phyloP scores from a whole-genome alignment of 1,140 invertebrate genomes.

The Cyclargus thomasi region DNA sequence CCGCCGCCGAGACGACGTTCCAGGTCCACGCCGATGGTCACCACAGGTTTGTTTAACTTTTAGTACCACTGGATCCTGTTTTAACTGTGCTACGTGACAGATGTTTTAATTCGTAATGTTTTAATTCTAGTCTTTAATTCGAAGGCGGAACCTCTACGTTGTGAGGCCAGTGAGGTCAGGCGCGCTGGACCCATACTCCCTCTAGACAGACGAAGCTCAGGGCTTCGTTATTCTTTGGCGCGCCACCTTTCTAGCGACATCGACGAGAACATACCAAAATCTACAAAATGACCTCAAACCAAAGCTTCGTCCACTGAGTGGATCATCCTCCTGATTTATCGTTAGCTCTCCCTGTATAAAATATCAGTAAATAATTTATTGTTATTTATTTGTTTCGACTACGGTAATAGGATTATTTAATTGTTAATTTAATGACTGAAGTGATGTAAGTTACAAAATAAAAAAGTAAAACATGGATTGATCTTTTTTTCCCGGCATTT shows the following conservation, averaged over 20 bases:
- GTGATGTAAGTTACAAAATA: slow-evolving; percentile 54
- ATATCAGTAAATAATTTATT: slow-evolving; percentile 69
- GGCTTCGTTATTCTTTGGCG: slow-evolving; percentile 74
- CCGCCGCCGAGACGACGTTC: slow-evolving; percentile 77
- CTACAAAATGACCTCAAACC: slow-evolving; percentile 63
- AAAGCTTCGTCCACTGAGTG: slow-evolving; percentile 59
- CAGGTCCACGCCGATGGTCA: slow-evolving; percentile 80
- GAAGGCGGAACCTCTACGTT: slow-evolving; percentile 77
- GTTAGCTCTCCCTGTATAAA: slow-evolving; percentile 51
- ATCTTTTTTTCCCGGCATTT: slow-evolving; percentile 40
- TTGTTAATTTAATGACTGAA: slow-evolving; percentile 61
- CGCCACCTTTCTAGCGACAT: slow-evolving; percentile 27
- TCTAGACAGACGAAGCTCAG: slow-evolving; percentile 70
- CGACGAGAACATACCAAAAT: slow-evolving; percentile 37
- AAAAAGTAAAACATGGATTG: slow-evolving; percentile 42
- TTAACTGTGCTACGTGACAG: background rate
- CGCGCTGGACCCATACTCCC: slow-evolving; percentile 74
- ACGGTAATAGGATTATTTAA: slow-evolving; percentile 56
- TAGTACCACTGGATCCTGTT: background rate
- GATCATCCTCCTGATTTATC: slow-evolving; percentile 42
- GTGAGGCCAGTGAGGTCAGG: slow-evolving; percentile 74
- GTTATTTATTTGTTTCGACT: slow-evolving; percentile 71
- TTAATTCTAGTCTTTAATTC: slow-evolving; percentile 71
- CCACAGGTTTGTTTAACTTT: slow-evolving; percentile 69
- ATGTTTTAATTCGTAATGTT: slow-evolving; percentile 37